A percentile compares a stretch with the other conserved stretches of the same genome.
phyloP scores from a whole-genome alignment of 1,140 invertebrate genomes.

The Bicyclus anynana region DNA sequence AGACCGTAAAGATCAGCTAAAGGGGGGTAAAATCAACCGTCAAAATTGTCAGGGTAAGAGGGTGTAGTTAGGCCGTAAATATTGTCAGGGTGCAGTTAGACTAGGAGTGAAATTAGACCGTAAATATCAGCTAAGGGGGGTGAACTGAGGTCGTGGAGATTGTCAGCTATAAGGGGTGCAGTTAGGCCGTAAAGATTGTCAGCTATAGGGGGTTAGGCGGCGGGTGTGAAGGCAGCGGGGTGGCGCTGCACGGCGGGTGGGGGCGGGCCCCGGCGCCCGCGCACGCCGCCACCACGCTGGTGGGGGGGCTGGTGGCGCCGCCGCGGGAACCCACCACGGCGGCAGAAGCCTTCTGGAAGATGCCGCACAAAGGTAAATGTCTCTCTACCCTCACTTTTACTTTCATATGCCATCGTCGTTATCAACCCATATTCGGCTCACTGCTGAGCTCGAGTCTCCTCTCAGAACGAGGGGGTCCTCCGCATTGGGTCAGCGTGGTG shows the following conservation, averaged over 20 bases:
- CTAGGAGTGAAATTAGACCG: background rate
- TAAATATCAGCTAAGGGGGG: conserved; percentile 3
- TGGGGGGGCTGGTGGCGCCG: conserved; percentile 72
- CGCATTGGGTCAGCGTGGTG: too few species aligned
- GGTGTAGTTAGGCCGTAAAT: too few species aligned
- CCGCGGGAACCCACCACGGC: conserved; percentile 79
- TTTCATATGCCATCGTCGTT: background rate
- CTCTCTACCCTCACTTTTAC: background rate
- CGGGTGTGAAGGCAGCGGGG: conserved; percentile 39
- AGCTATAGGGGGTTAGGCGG: conserved; percentile 4
- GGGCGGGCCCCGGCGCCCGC: conserved; percentile 74
- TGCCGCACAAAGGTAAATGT: conserved; percentile 82
- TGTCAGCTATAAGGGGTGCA: background rate
- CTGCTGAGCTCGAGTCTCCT: too few species aligned
- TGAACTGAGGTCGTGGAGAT: background rate
- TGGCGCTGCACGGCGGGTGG: conserved; percentile 67
- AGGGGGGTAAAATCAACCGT: too few species aligned
- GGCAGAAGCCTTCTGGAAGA: conserved; percentile 83
- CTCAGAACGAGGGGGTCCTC: too few species aligned
- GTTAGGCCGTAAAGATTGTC: background rate
- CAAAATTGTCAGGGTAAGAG: too few species aligned
- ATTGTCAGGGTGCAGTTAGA: background rate
- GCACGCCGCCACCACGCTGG: conserved; percentile 77
- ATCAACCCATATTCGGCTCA: too few species aligned
- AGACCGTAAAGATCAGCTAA: too few species aligned